Percentiles rank a stretch among this genome's conserved stretches.
Evolutionary conservation across 2,888 invertebrate species (phyloP).

Genomic region (Myopa tessellatipennis): DNA sequence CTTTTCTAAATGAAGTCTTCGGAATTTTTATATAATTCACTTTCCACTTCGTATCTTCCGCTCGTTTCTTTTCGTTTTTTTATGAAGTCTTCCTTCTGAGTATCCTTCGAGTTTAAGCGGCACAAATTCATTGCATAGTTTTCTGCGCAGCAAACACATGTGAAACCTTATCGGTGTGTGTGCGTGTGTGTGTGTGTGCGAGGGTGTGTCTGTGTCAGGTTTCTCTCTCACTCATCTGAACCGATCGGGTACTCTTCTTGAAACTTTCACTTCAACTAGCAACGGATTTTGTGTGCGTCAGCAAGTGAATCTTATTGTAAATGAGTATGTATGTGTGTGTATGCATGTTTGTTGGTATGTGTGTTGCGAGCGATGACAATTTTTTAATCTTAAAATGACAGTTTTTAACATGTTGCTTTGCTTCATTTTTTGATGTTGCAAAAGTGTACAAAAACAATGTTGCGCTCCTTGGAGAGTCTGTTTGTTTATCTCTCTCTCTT

Average conservation of each 20-base stretch:
- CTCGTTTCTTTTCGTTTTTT: neutral
- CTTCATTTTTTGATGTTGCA: too few species aligned
- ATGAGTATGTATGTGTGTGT: neutral
- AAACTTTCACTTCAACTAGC: neutral
- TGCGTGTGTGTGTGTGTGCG: too few species aligned
- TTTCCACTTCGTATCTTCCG: neutral
- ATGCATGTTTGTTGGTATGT: neutral
- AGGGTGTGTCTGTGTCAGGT: too few species aligned
- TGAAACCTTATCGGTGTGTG: neutral
- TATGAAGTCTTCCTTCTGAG: neutral
- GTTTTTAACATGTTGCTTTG: neutral
- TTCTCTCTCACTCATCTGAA: too few species aligned
- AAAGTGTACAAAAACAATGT: too few species aligned
- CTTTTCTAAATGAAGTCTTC: too few species aligned
- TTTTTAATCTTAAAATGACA: constrained; percentile 22
- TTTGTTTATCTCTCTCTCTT: too few species aligned
- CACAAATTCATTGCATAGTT: constrained; percentile 55
- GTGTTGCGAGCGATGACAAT: constrained; percentile 6
- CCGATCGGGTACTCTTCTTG: too few species aligned
- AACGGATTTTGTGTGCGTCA: neutral
- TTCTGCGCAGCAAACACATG: constrained; percentile 58
- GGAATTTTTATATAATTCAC: neutral
- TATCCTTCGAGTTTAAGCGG: constrained; percentile 6
- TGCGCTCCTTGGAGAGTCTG: too few species aligned
- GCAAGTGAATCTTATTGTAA: neutral